A percentile compares a stretch with the other conserved stretches of the same genome.
phyloP scores from a whole-genome alignment of 2,888 invertebrate species.

The Monochamus alternatus region DNA sequence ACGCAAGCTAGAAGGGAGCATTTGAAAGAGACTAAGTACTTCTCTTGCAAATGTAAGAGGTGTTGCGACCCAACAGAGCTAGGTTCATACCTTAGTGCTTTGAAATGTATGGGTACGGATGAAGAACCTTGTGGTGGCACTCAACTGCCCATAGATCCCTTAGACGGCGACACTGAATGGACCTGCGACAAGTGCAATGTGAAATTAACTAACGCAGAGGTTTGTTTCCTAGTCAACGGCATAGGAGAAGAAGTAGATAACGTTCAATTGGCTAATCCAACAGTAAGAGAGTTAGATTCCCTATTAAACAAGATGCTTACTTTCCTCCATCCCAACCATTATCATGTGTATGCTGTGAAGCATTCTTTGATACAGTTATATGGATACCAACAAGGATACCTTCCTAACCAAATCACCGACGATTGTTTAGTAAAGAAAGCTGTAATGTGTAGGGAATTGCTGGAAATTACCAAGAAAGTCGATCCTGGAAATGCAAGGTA shows the following conservation, averaged over 20 bases:
- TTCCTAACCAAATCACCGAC: constrained; percentile 73
- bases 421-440: constrained; percentile 79
- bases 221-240: constrained; percentile 79
- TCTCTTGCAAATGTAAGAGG: constrained; percentile 80
- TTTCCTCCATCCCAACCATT: constrained; percentile 89
- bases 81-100: constrained; percentile 81
- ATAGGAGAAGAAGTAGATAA: constrained; percentile 85
- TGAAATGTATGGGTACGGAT: constrained; percentile 79
- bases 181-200: constrained; percentile 81
- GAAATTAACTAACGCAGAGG: constrained; percentile 76
- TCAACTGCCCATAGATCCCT: constrained; percentile 81
- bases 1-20: constrained; percentile 87
- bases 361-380: constrained; percentile 88
- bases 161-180: constrained; percentile 84
- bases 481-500: constrained; percentile 83
- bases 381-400: constrained; percentile 79
- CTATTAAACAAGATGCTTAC: constrained; percentile 80
- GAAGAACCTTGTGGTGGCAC: constrained; percentile 71
- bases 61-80: constrained; percentile 88
- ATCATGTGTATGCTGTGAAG: constrained; percentile 85
- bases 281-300: constrained; percentile 76
- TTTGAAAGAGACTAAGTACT: constrained; percentile 85
- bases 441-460: constrained; percentile 79
- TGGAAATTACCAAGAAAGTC: constrained; percentile 76
- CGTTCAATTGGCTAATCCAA: constrained; percentile 76